Base-by-base conservation (phyloP, 2,113 vertebrate species). In the Equus quagga region DNA sequence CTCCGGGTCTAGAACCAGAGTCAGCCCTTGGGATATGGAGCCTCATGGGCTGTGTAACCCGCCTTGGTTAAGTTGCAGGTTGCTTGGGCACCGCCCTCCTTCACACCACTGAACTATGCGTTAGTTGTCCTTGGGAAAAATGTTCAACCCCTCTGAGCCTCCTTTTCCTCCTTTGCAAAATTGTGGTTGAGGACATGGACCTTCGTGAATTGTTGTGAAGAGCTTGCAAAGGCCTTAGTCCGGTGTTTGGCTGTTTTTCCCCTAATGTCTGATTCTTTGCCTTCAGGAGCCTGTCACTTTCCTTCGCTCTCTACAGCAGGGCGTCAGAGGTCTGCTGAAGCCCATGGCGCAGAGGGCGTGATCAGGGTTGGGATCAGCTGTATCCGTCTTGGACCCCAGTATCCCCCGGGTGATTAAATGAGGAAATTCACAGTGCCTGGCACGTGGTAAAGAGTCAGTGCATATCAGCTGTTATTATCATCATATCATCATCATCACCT, bases 381-480 rank as follows among this genome's bases (percentile, higher is more conserved):
- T 31, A 4, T 10, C 2, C 0, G 10, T 17, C 41, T 4, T 8
- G 19, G 58, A 23, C 26, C 62, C 46, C 51, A 56, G 75, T 8
- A 51, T 24, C 54, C 56, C 13, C 19, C 0, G 0, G 14, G 28
- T 26, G 33, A n/a, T 41, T 21, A 14, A 6, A 73, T 10, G n/a
- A 69, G 62, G 89, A 75, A 26, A 26, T 18, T 2, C 41, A 31
- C 21, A 44, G 54, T 0, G 23, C 4, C 19, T 3, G 2, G 69
- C 24, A 2, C 0, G 1, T 1, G 64, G 36, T 36, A 6, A 24
- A 54, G 5, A n/a, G 10, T 56, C 46, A 1, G 5, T 41, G 6
- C 15, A 1, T 1, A 8, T 26, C 54, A 56, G 49, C 51, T n/a
- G 7, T 70, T 2, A 0, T 44, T 28, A 8, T 28, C 8, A 7